Evolutionary conservation across 1,140 invertebrate species (phyloP).

Genomic region (Hermetia illucens): DNA sequence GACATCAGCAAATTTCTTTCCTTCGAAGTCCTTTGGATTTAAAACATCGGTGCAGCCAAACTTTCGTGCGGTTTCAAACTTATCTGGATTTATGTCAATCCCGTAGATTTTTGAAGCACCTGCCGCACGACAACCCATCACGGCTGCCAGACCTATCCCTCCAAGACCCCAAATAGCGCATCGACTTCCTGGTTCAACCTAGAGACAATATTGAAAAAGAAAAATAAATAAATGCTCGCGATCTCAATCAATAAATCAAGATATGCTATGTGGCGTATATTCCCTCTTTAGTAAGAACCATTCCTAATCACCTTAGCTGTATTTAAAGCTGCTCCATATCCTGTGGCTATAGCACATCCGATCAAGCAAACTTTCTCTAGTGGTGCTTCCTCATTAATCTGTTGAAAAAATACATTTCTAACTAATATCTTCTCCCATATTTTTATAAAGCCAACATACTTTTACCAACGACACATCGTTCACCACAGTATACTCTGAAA

Average conservation of each 20-base stretch:
- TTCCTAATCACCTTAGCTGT: conserved; percentile 55
- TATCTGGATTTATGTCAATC: conserved; percentile 74
- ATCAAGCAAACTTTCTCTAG: conserved; percentile 81
- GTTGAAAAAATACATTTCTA: not conserved
- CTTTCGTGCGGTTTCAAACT: conserved; percentile 66
- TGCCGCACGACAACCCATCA: conserved; percentile 75
- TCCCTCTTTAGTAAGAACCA: not conserved
- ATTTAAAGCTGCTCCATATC: conserved; percentile 81
- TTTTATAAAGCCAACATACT: conserved; percentile 31
- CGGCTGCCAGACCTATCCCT: conserved; percentile 81
- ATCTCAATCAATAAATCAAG: too few relatives aligned
- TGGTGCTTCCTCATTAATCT: conserved; percentile 39
- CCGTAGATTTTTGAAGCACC: conserved; percentile 83
- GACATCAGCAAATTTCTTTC: conserved; percentile 34
- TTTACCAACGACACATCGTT: conserved; percentile 80
- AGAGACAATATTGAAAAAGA: not conserved
- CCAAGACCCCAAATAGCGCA: conserved; percentile 90
- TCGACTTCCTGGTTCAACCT: conserved; percentile 50
- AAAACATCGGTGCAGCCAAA: conserved; percentile 83
- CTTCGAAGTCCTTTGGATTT: conserved; percentile 56
- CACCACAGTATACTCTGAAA: conserved; percentile 96
- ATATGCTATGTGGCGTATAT: too few relatives aligned
- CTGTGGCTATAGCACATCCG: conserved; percentile 82
- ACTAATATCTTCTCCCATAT: not conserved
- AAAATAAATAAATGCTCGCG: not conserved